Conservation (phyloP, 2,888 invertebrate species). For the Drosophila anceps region DNA sequence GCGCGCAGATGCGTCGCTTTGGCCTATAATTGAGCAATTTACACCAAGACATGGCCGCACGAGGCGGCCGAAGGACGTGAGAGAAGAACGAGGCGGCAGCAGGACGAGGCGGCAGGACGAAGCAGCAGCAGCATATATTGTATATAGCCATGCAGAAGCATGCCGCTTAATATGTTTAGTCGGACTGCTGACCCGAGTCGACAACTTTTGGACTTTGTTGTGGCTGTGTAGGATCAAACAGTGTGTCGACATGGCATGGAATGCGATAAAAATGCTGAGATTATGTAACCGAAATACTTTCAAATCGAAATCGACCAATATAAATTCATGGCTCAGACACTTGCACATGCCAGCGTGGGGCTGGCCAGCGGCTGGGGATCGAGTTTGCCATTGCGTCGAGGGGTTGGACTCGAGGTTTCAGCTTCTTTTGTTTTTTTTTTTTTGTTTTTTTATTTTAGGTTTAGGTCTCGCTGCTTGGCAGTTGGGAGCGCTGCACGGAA, state of each 20-base stretch:
- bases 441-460: conserved; percentile 12
- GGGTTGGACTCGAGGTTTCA: not conserved
- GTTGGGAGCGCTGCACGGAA: conserved; percentile 48
- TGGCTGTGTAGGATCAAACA: conserved; percentile 56
- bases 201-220: conserved; percentile 40
- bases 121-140: not conserved
- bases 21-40: conserved; percentile 77
- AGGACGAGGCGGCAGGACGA: not conserved
- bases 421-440: not conserved
- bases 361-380: conserved; percentile 2
- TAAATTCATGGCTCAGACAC: conserved; percentile 79
- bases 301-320: conserved; percentile 80
- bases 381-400: conserved; percentile 10
- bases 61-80: no score
- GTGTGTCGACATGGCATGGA: conserved; percentile 64
- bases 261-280: conserved; percentile 75
- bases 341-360: conserved; percentile 63
- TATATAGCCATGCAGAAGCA: not conserved
- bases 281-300: conserved; percentile 79
- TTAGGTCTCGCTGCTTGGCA: conserved; percentile 21
- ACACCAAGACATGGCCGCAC: conserved; percentile 63
- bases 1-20: conserved; percentile 34
- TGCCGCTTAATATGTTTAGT: conserved; percentile 11
- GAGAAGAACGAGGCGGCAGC: not conserved
- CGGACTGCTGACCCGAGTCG: conserved; percentile 25